Conservation (phyloP, 2,888 invertebrate genomes). For the Chloroclystis v-ata region DNA sequence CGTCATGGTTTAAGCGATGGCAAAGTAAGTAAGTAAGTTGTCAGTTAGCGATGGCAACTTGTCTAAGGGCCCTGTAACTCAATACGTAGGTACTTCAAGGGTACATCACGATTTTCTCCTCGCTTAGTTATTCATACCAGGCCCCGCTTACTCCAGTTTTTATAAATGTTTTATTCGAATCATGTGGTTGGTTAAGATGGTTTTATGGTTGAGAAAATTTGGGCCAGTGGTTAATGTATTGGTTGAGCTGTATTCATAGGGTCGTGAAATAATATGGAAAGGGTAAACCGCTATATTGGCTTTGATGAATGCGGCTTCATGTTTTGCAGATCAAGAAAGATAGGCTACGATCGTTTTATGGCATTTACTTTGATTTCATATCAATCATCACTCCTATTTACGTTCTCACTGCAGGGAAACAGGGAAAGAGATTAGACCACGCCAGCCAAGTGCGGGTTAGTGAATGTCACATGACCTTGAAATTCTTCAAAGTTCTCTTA, state of each 20-base stretch:
- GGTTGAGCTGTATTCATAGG: slow-evolving; percentile 22
- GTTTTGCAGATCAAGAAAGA: slow-evolving; percentile 1
- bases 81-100: slow-evolving; percentile 32
- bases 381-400: no score
- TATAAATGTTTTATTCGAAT: slow-evolving; percentile 33
- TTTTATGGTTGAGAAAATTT: slow-evolving; percentile 29
- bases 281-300: slow-evolving; percentile 10
- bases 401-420: background rate
- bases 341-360: background rate
- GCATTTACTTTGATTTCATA: no score
- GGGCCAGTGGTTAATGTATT: slow-evolving; percentile 29
- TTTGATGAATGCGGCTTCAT: slow-evolving; percentile 14
- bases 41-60: no score
- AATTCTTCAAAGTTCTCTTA: no score
- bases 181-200: slow-evolving; percentile 29
- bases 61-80: slow-evolving; percentile 39
- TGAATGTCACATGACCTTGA: no score
- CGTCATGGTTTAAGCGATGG: no score
- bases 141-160: slow-evolving; percentile 31
- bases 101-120: slow-evolving; percentile 31
- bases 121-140: slow-evolving; percentile 35
- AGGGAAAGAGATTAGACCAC: no score
- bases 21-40: no score
- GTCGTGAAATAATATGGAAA: slow-evolving; percentile 19
- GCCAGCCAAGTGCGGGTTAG: no score